Evolutionary conservation across 92 coral and sea anemone genomes (phyloP), one percentile per base, ranked within the genome.

Genomic region (Meandrina meandrites): DNA sequence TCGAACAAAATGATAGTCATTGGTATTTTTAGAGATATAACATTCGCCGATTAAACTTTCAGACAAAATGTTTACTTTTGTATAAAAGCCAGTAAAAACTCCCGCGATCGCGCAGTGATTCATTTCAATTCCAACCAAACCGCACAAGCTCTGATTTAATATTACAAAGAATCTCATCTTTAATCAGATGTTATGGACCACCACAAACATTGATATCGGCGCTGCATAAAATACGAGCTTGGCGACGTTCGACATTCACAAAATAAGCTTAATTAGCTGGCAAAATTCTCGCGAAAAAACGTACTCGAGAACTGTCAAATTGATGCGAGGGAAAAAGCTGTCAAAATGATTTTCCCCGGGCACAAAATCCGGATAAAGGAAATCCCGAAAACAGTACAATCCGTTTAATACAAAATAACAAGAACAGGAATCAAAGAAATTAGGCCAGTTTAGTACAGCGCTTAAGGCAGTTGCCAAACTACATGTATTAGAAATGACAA

Each of bases 261-360:
- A 76, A 76, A 62, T 67, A 77, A 56, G 88, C 83, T 62, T 47
- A 28, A 85, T 85, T 60, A 85, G 88, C 82, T 48, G 70, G 76
- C 48, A 58, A 18, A 16, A 60, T 45, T 45, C 76, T 30, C 24
- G 72, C 48, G 45, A 24, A 73, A 77, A 85, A 35, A 60, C 14
- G 51, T 47, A 75, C 82, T 28, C 75, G 37, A 85, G 18, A 73
- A 57, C 66, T 84, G 87, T 74, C 80, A 73, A 74, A 84, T 36
- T 48, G 75, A 57, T 18, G 19, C n/a, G 73, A 4, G 36, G 62
- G 84, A 81, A 64, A 64, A 27, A 47, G 22, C 57, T 60, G 54
- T 12, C 53, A 48, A 81, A 17, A 32, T 60, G 48, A 58, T 85
- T 50, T 83, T 47, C 75, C 75, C 58, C 37, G 11, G 12, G 18